Base-by-base conservation (phyloP, 1,140 invertebrate genomes). In the Samia ricini region DNA sequence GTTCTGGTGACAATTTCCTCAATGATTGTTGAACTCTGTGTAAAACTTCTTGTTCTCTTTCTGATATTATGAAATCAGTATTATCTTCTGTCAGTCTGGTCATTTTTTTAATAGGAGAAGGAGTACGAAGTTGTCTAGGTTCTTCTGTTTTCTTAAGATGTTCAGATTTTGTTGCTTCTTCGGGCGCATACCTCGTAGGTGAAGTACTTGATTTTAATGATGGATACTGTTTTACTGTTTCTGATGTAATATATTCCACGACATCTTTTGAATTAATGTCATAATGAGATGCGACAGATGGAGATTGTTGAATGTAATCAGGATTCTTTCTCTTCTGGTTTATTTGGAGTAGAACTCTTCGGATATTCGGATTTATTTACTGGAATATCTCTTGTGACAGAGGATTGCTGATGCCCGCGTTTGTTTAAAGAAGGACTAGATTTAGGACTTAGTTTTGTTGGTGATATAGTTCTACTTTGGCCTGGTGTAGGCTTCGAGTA, bases 21-120 rank as follows among this genome's bases (percentile, higher is more conserved):
- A 86, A 57, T 24, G 81, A 83, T 49, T 83, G 79, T 67, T 89
- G 77, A 5, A 84, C 83, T 67, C 65, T 81, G 23, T 85, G 71
- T 8, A 85, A 59, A 56, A 84, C 74, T 77, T 87, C 78, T 66
- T 80, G 74, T 67, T 88, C 80, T 71, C 75, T 82, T 68, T 88
- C 83, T 20, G 74, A 75, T 26, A 68, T 57, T n/a, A 83, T 69
- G 52, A 81, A 80, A 36, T 78, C 68, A 4, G 69, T 70, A 24
- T 51, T 71, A 18, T 62, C 56, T 48, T 75, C 69, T 50, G 63
- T 70, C 19, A 55, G 57, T 58, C 56, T 65, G 0, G 48, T 66
- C 22, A 52, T 51, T 55, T 63, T 71, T 54, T 76, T 79, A n/a
- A 48, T 58, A 42, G 77, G 75, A 5, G 77, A 80, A 60, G 73